A percentile compares a stretch with the other conserved stretches of the same genome.
Conservation (phyloP, 2,113 vertebrate species). For the Isurus oxyrinchus region DNA sequence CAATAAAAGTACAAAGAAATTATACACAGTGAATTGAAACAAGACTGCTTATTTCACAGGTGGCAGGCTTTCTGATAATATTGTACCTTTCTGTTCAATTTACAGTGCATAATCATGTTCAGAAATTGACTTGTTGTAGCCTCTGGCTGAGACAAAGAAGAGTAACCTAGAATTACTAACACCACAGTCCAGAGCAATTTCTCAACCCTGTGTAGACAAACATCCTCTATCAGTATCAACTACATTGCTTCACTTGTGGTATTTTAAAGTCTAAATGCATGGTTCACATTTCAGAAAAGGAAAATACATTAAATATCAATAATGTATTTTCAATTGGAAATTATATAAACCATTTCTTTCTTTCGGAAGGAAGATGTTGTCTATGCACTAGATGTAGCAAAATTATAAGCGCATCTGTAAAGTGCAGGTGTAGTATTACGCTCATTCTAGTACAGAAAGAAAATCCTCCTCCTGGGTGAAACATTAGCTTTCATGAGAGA, state of each 20-base stretch:
- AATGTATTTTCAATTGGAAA: neutral
- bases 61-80: neutral
- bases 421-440: neutral
- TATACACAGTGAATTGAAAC: neutral
- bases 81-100: neutral
- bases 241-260: neutral
- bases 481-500: neutral
- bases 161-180: neutral
- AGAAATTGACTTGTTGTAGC: constrained; percentile 11
- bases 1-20: constrained; percentile 1
- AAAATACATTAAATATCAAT: constrained; percentile 23
- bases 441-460: neutral
- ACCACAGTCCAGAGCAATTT: constrained; percentile 3
- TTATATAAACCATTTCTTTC: neutral
- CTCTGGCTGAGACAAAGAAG: neutral
- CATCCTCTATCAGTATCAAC: neutral
- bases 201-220: neutral
- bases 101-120: neutral
- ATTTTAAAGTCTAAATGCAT: neutral
- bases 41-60: constrained; percentile 8
- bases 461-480: neutral
- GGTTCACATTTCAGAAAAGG: neutral
- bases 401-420: neutral
- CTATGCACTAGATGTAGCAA: neutral
- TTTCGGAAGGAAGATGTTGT: neutral